A percentile compares a stretch with the other conserved stretches of the same genome.
These are phyloP conservation scores for Pseudococcus viburni DNA, from an alignment of 2,888 invertebrate species.

Conservation along the genomic window DNA sequence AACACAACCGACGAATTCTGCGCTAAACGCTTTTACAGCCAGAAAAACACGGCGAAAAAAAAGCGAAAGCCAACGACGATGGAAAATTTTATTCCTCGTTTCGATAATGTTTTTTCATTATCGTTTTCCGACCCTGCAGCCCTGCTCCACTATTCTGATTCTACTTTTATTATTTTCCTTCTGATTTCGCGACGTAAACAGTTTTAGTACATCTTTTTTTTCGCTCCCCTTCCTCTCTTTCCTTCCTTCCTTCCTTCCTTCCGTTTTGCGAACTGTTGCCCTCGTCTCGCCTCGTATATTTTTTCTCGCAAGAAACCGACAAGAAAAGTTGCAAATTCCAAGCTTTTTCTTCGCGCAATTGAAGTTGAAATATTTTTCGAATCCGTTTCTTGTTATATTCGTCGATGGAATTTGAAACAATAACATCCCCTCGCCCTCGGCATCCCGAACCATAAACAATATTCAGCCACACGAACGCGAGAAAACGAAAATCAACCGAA, in stretches of 20 bases:
- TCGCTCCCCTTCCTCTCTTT: not conserved
- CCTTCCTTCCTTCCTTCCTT: conserved; percentile 17
- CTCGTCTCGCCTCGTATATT: not conserved
- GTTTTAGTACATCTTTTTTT: conserved; percentile 24
- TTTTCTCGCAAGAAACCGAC: not conserved
- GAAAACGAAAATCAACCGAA: not conserved
- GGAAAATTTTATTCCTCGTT: conserved; percentile 52
- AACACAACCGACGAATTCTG: not conserved
- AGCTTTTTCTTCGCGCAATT: not conserved
- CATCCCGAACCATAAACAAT: not conserved
- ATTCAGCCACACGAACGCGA: not conserved
- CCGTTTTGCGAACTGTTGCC: not conserved
- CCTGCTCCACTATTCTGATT: not conserved
- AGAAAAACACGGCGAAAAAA: not conserved
- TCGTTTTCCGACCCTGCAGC: not conserved
- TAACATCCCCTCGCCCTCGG: not conserved
- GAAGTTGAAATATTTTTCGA: not conserved
- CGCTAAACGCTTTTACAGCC: not conserved
- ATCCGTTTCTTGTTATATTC: not conserved
- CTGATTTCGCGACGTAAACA: conserved; percentile 29
- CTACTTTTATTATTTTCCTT: conserved; percentile 45
- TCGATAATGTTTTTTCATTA: conserved; percentile 51
- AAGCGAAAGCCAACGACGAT: conserved; percentile 9
- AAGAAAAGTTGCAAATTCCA: not conserved
- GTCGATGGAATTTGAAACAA: conserved; percentile 16